Conservation (phyloP, 2,797 vertebrate species). For the Lacerta bilineata region DNA sequence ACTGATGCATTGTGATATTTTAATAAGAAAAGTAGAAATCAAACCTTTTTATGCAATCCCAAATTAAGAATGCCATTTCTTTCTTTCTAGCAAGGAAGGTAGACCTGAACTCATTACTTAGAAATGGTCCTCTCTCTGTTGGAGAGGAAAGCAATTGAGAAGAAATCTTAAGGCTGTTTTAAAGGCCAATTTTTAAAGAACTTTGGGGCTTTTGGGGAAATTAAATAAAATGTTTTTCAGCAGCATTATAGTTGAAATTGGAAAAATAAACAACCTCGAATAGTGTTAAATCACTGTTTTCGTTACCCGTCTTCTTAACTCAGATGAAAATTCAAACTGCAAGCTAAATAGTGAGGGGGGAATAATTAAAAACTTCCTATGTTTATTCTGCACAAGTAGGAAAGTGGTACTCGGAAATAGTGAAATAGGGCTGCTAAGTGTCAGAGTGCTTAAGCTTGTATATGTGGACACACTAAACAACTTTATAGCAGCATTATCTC, state of each 20-base stretch:
- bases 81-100: neutral
- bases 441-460: too few species aligned
- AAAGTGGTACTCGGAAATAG: neutral
- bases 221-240: neutral
- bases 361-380: neutral
- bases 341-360: neutral
- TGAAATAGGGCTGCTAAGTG: neutral
- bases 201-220: neutral
- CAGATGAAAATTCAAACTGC: neutral
- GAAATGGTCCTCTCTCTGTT: neutral
- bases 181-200: neutral
- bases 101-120: neutral
- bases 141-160: neutral
- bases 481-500: neutral
- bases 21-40: constrained; percentile 10
- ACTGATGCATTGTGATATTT: constrained; percentile 42
- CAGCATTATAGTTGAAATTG: neutral
- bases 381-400: neutral
- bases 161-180: neutral
- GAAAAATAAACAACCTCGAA: neutral
- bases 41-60: neutral
- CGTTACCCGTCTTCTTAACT: neutral
- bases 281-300: too few species aligned
- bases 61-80: neutral
- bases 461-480: neutral